phyloP scores from a whole-genome alignment of 2,888 invertebrate species.

The Drosophila suboccidentalis region DNA sequence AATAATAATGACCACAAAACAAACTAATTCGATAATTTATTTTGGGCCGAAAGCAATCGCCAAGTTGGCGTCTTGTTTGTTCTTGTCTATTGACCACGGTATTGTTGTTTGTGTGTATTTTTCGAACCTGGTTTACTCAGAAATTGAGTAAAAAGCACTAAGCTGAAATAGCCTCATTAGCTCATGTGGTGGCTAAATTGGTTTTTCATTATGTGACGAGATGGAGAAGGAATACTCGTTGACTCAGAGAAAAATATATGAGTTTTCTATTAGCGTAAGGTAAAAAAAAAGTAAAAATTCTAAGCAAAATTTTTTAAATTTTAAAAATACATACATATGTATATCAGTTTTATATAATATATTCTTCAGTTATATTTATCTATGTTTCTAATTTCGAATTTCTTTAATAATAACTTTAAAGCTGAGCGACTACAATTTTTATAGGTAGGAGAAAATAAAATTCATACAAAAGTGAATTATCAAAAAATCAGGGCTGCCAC shows the following conservation, averaged over 20 bases:
- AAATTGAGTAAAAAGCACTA: constrained; percentile 52
- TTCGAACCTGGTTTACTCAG: constrained; percentile 8
- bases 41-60: constrained; percentile 49
- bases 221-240: not conserved
- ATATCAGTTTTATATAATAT: too few species aligned
- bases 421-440: too few species aligned
- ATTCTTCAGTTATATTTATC: too few species aligned
- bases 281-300: too few species aligned
- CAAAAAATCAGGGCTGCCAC: too few species aligned
- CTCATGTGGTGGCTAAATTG: constrained; percentile 56
- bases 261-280: too few species aligned
- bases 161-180: constrained; percentile 70
- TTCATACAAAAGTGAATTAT: too few species aligned
- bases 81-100: constrained; percentile 38
- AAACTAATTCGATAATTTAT: constrained; percentile 75
- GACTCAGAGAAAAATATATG: not conserved
- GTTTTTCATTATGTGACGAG: constrained; percentile 3
- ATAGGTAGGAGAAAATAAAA: too few species aligned
- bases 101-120: constrained; percentile 28
- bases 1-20: constrained; percentile 65
- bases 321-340: too few species aligned
- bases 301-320: too few species aligned
- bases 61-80: constrained; percentile 30
- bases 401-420: too few species aligned
- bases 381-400: too few species aligned